A percentile compares a stretch with the other conserved stretches of the same genome.
phyloP scores from a whole-genome alignment of 2,113 vertebrate species.

The Channa argus region DNA sequence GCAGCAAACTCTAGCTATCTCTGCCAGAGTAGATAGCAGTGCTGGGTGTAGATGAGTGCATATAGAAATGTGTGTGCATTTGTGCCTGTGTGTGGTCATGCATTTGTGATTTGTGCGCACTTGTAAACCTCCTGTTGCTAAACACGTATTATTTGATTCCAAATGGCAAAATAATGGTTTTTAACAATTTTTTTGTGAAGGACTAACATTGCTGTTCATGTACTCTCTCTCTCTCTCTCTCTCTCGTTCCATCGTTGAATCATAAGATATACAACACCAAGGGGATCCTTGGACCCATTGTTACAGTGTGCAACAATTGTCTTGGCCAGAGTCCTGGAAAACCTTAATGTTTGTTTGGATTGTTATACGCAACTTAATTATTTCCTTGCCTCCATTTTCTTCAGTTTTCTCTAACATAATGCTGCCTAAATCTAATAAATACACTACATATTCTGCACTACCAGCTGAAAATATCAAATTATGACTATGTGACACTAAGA shows the following conservation, averaged over 20 bases:
- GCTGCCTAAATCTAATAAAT: conserved; percentile 33
- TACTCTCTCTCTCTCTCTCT: too few relatives aligned
- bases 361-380: conserved; percentile 60
- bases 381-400: conserved; percentile 58
- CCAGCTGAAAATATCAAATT: conserved; percentile 23
- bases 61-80: background rate
- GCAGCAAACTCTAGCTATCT: conserved; percentile 47
- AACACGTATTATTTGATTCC: background rate
- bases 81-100: conserved; percentile 18
- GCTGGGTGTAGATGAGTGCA: background rate
- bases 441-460: conserved; percentile 17
- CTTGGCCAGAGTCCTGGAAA: conserved; percentile 69
- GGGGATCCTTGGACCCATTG: conserved; percentile 53
- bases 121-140: conserved; percentile 17
- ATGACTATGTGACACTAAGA: conserved; percentile 20
- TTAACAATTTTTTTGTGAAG: conserved; percentile 33
- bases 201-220: background rate
- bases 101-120: conserved; percentile 13
- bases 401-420: conserved; percentile 40
- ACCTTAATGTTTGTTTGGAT: conserved; percentile 69
- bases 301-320: conserved; percentile 55
- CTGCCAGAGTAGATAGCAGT: conserved; percentile 18
- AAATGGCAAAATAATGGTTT: conserved; percentile 4
- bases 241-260: conserved; percentile 27
- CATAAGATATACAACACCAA: conserved; percentile 50